Evolutionary conservation across 2,888 invertebrate species (phyloP).

Genomic region (Xestia rhomboidea): DNA sequence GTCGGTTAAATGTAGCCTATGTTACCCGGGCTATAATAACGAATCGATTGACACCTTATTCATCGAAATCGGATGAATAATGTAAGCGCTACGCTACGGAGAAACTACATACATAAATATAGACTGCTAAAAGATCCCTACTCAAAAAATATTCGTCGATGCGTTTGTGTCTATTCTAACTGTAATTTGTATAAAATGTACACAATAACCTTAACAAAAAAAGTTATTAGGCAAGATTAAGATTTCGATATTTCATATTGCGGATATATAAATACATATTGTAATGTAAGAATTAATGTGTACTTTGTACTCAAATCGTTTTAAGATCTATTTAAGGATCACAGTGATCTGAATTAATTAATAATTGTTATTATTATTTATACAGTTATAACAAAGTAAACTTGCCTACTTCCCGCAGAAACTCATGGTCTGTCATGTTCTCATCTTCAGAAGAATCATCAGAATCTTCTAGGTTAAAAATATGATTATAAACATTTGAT

Average conservation of each 20-base stretch:
- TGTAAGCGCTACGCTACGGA: too few species aligned
- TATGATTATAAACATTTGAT: background rate
- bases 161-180: background rate
- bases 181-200: too few species aligned
- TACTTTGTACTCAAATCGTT: background rate
- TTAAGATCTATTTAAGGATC: background rate
- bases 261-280: background rate
- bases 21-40: too few species aligned
- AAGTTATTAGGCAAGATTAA: background rate
- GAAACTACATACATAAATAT: too few species aligned
- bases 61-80: too few species aligned
- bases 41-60: too few species aligned
- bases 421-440: background rate
- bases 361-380: background rate
- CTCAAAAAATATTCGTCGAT: too few species aligned
- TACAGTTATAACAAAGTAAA: background rate
- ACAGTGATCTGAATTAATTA: background rate
- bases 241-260: background rate
- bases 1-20: too few species aligned
- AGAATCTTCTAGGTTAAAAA: background rate
- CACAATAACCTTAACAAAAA: background rate
- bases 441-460: background rate
- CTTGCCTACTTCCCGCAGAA: background rate
- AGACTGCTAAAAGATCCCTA: too few species aligned
- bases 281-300: background rate